phyloP scores from a whole-genome alignment of 2,113 vertebrate genomes.

The Thinocorus orbignyianus region DNA sequence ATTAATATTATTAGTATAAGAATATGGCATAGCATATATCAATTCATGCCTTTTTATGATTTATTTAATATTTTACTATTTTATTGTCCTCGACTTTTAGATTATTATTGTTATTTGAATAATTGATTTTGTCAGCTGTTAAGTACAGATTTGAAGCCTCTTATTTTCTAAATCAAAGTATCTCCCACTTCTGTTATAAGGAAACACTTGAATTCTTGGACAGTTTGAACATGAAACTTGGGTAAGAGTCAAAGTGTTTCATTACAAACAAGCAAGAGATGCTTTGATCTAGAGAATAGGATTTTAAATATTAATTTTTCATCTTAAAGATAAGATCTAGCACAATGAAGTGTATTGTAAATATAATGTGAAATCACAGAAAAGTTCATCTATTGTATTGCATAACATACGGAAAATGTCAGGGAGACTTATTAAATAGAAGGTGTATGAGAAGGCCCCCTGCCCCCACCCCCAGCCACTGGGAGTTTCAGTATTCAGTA shows the following conservation, averaged over 20 bases:
- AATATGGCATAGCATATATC: not conserved
- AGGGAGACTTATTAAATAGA: not conserved
- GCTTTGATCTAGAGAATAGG: conserved; percentile 21
- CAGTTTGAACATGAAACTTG: conserved; percentile 1
- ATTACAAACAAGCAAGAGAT: not conserved
- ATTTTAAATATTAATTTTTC: conserved; percentile 20
- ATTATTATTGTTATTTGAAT: conserved; percentile 37
- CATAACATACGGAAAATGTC: not conserved
- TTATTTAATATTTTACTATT: not conserved
- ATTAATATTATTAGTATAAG: not conserved
- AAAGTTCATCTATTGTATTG: not conserved
- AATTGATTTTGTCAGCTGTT: conserved; percentile 32
- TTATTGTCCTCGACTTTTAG: not conserved
- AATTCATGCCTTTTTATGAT: not conserved
- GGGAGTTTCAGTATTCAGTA: not conserved
- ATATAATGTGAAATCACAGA: not conserved
- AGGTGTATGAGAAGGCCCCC: not conserved
- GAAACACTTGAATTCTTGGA: conserved; percentile 53
- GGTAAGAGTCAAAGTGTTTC: conserved; percentile 35
- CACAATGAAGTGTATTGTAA: not conserved
- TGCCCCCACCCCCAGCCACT: not conserved
- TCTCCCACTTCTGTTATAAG: conserved; percentile 22
- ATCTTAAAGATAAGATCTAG: not conserved
- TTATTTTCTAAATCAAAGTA: conserved; percentile 34
- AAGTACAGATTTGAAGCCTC: conserved; percentile 30